A percentile compares a stretch with the other conserved stretches of the same genome.
Evolutionary conservation across 2,113 vertebrate species (phyloP).

Genomic region (Boulengerochromis microlepis): DNA sequence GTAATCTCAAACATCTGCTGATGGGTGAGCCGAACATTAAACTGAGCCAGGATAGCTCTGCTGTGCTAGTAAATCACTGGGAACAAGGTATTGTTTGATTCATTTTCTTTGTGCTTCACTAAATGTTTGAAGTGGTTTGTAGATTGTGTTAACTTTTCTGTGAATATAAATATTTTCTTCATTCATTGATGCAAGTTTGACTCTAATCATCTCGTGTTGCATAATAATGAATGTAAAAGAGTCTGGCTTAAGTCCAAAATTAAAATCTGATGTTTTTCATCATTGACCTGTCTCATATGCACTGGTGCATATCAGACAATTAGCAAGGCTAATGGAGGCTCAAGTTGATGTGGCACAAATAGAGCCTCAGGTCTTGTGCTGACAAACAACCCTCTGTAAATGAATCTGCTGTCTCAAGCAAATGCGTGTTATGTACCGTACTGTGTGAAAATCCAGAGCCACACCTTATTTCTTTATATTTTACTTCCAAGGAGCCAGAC

Average conservation of each 20-base stretch:
- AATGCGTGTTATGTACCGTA: rapidly evolving
- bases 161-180: background rate
- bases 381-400: background rate
- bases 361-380: background rate
- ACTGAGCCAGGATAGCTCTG: constrained; percentile 70
- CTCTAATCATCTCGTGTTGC: rapidly evolving
- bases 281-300: background rate
- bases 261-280: background rate
- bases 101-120: background rate
- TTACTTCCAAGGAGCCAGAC: background rate
- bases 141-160: background rate
- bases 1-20: constrained; percentile 66
- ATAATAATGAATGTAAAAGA: background rate
- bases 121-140: background rate
- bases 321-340: background rate
- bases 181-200: background rate
- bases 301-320: background rate
- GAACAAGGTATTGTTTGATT: constrained; percentile 10
- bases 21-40: constrained; percentile 46
- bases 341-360: background rate
- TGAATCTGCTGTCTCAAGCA: background rate
- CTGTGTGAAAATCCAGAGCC: background rate
- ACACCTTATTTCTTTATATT: background rate
- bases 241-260: background rate
- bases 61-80: constrained; percentile 58